Evolutionary conservation across 1,140 invertebrate genomes (phyloP), one percentile per base, ranked within the genome.

Genomic region (Drosophila hydei): DNA sequence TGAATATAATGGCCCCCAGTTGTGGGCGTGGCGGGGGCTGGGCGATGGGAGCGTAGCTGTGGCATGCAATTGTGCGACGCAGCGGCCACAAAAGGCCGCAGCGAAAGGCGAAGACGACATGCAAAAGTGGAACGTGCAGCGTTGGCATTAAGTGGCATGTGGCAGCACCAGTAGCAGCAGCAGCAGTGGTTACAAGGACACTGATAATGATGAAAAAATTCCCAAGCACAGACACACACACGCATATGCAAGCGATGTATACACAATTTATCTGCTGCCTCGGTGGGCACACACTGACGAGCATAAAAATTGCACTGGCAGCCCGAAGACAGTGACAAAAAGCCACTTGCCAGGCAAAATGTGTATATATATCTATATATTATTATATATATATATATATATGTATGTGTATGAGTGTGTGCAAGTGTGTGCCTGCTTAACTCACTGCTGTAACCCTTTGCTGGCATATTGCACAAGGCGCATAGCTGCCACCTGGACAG

Each of bases 111-210:
- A 64, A 33, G 75, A 59, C 70, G 63, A 77, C 70, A 79, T 70
- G 78, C 63, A 74, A 85, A 85, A 85, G 81, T 85, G 77, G 80
- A 72, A 81, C 81, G 77, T 79, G 77, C 75, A 76, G 83, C 83
- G 76, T 85, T 84, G 83, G 83, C 83, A 88, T 88, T 88, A 88
- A 88, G 83, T 88, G 83, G 83, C 83, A 88, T 88, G 84, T 88
- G 84, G 79, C 81, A 88, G 54, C 60, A 62, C 16, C 59, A 51
- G 50, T 14, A 14, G 16, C 48, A 50, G 16, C 27, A 14, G 40
- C 65, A 42, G 45, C 59, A 40, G 67, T 58, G 72, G 68, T 69
- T 77, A 76, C 83, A 88, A 88, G 83, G 83, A 88, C 83, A 83
- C 72, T 83, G 84, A 83, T 88, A 88, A 88, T 88, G 83, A 88